Evolutionary conservation across 2,113 vertebrate species (phyloP).

Genomic region (Hipposideros armiger): DNA sequence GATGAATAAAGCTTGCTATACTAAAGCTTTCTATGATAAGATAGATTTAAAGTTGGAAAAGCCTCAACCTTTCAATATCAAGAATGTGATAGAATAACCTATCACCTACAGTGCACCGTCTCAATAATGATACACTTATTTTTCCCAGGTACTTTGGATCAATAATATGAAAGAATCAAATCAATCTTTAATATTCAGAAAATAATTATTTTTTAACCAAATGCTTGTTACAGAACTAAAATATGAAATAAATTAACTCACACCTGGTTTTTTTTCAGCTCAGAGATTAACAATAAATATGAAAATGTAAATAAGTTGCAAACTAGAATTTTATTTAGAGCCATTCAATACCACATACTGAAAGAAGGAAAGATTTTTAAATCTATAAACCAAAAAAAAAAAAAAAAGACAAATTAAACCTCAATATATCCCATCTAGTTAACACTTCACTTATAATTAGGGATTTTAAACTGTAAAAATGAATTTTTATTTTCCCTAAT

Average conservation of each 20-base stretch:
- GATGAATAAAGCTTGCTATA: not conserved
- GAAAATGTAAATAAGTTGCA: slow-evolving; percentile 31
- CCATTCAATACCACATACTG: not conserved
- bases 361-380: not conserved
- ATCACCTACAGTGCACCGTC: not conserved
- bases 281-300: slow-evolving; percentile 25
- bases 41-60: slow-evolving; percentile 1
- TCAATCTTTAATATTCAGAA: slow-evolving; percentile 34
- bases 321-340: not conserved
- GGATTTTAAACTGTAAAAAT: not conserved
- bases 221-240: not conserved
- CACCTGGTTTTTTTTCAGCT: not conserved
- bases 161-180: not conserved
- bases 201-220: slow-evolving; percentile 8
- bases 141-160: not conserved
- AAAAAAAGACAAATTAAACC: not conserved
- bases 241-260: slow-evolving; percentile 23
- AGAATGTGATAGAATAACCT: not conserved
- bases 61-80: not conserved
- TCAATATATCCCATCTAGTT: not conserved
- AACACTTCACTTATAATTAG: not conserved
- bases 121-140: not conserved
- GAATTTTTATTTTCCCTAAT: not conserved
- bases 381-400: not conserved
- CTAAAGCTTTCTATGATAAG: not conserved